Percentiles rank a stretch among this genome's conserved stretches.
Conservation (phyloP, 2,113 vertebrate genomes). For the Danio rerio region DNA sequence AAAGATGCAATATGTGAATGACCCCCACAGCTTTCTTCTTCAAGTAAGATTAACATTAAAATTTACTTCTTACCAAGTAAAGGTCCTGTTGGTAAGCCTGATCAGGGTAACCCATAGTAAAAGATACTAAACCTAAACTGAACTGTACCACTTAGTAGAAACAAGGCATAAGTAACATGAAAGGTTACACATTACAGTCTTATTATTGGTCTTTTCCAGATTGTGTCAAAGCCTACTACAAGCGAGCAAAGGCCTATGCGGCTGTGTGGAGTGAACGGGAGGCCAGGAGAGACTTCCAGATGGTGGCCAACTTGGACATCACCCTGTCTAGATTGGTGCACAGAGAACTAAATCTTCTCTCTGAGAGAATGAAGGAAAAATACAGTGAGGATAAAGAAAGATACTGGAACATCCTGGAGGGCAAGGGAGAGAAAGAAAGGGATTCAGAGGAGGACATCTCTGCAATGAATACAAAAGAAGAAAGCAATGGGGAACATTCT, state of each 20-base stretch:
- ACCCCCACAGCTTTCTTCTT: too few relatives aligned
- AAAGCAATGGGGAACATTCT: neutral
- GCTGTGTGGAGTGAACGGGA: conserved; percentile 86
- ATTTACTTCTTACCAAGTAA: too few relatives aligned
- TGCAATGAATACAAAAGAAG: neutral
- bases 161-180: neutral
- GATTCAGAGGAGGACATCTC: neutral
- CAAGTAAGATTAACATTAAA: too few relatives aligned
- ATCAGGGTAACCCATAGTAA: too few relatives aligned
- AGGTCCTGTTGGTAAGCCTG: too few relatives aligned
- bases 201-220: conserved; percentile 66
- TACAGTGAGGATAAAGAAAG: conserved; percentile 82
- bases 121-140: too few relatives aligned
- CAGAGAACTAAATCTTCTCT: conserved; percentile 77
- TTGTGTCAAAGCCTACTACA: conserved; percentile 87
- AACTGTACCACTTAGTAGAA: too few relatives aligned
- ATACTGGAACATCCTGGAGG: conserved; percentile 82
- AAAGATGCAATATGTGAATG: too few relatives aligned
- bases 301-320: conserved; percentile 76
- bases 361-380: conserved; percentile 83
- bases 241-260: conserved; percentile 83
- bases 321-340: conserved; percentile 73
- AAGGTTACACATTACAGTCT: neutral
- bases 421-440: conserved; percentile 43
- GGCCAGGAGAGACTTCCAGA: conserved; percentile 77